Evolutionary conservation across 2,113 vertebrate genomes (phyloP), one percentile per base, ranked within the genome.

Genomic region (Myotis lucifugus): DNA sequence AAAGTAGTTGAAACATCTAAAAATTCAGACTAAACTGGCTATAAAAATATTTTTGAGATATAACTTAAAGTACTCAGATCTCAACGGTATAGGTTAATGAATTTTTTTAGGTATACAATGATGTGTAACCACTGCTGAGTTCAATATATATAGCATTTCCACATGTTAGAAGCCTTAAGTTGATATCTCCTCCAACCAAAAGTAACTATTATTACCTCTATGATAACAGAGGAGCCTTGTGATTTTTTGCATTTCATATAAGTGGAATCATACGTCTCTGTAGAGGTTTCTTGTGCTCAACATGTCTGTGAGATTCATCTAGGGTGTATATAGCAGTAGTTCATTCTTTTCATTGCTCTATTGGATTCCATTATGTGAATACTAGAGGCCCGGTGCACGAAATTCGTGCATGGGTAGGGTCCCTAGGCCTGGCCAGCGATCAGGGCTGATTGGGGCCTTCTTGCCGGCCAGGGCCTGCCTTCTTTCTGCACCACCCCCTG

Each of bases 91-190:
- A 88, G 40, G 15, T 72, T 76, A 91, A 46, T 90, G 46, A 92
- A 7, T 74, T 86, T 94, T 95, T 67, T 89, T 81, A 83, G n/a
- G n/a, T 66, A 52, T 92, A 32, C 46, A 54, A 67, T 94, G 73
- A 48, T 89, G 48, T 54, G 10, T 93, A 40, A 54, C 54, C 12
- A 56, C 73, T 29, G 73, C 12, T 25, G 2, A 85, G 52, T 64
- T 96, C 23, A 84, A 29, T 72, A 76, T 59, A n/a, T 21, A 81
- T 29, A 83, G 46, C 18, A 46, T 74, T 96, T 50, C 54, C n/a
- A 13, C 37, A 74, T 42, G 19, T 21, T 21, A 70, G 69, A 90
- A 90, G 32, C 25, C n/a, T 93, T 10, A 81, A 79, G 52, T 32
- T 52, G 64, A 21, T 95, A 34, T n/a, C 6, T 54, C 29, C 25